Evolutionary conservation across 2,113 vertebrate species (phyloP), one percentile per base, ranked within the genome.

Genomic region (Abramis brama): DNA sequence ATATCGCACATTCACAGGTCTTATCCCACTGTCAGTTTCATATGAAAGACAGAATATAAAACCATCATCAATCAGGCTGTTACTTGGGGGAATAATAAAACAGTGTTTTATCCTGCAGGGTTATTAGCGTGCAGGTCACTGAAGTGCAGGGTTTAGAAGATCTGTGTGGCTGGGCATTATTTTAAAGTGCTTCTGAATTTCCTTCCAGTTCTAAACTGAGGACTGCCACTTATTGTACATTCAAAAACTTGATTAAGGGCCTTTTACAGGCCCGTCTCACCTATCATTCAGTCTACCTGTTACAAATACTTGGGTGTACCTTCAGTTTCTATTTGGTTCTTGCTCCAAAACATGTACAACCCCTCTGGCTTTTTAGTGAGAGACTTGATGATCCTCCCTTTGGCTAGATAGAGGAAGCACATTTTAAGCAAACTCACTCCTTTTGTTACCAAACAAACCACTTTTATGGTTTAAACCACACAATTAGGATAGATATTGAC

Each of bases 121-220:
- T 52, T 36, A 52, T 33, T 47, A 25, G 10, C 6, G 9, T 23
- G n/a, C 64, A 52, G 45, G 23, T 45, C 23, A 50, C 45, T 83
- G 50, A 60, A 79, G 77, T 79, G 12, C 77, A 36, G 77, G 33
- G 17, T 52, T 39, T 25, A 2, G 3, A 7, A n/a, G 7, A 68
- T 47, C 23, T 64, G 47, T 59, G 66, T 83, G 47, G 27, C 47
- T 39, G 64, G 80, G 19, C 30, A 23, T 27, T 12, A 73, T 27
- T 57, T 57, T 83, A 83, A 83, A 83, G 82, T 83, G 82, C 82
- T 73, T 83, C 21, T 59, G 68, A 57, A 57, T 39, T 39, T 57
- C 13, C 19, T 39, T 83, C 21, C 64, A 71, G 79, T 33, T 50
- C 2, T 62, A 50, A 9, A 79, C 23, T 47, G n/a, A 52, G n/a